Base-by-base conservation (phyloP, 2,797 vertebrate genomes). In the Hemitrygon akajei region DNA sequence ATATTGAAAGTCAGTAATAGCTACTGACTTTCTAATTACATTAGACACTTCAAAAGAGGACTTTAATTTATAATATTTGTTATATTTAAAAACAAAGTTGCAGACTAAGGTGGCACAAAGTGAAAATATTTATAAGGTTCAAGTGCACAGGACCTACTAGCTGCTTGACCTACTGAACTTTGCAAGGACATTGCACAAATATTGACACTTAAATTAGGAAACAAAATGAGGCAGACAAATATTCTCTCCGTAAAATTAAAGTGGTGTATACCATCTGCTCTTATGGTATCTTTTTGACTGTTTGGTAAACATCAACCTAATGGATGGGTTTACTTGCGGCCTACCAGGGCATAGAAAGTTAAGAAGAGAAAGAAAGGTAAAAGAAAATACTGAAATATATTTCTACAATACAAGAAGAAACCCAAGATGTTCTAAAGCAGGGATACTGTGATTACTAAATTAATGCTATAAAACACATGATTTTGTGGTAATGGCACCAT, bases 11-110 rank as follows among this genome's bases (percentile, higher is more conserved):
- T 73, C 27, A 69, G 87, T n/a, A 69, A 69, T 34, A 91, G 34
- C 37, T 75, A 73, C 47, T 73, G 69, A 66, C 25, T 75, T 92
- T 92, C 89, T 30, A 73, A 92, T 92, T 73, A 92, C 25, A 56
- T 92, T 92, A 27, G 69, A 22, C 11, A 10, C 87, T 58, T 63
- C 22, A 16, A 91, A 37, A 91, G 37, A 91, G 40, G 66, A 92
- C 34, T 92, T 92, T 47, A 37, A 25, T 60, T 1, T 22, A 75
- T 40, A 40, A 63, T 71, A 40, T 40, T 11, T 11, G 40, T 92
- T 92, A 92, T 66, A 73, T 47, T 92, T 22, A 20, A 92, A 47
- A 20, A 47, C 11, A 73, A 47, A 40, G 4, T 47, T n/a, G n/a
- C n/a, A n/a, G n/a, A n/a, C n/a, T n/a, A n/a, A n/a, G n/a, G 5